Base-by-base conservation (phyloP, 2,113 vertebrate species). In the Elachura formosa region DNA sequence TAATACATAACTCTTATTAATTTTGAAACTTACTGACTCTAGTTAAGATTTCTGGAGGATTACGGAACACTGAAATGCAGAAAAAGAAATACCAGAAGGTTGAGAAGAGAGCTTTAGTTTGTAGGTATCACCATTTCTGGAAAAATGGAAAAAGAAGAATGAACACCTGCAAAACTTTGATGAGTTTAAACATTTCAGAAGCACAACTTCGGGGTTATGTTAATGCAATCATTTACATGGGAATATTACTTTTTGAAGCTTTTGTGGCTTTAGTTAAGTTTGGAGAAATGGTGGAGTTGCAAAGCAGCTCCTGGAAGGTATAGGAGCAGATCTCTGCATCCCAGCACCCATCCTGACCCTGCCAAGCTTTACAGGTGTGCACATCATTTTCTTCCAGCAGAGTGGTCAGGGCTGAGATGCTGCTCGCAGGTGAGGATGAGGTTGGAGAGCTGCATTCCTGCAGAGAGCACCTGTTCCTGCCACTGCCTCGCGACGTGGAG, bases 111-210 rank as follows among this genome's bases (percentile, higher is more conserved):
- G 56, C 55, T 74, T 83, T 10, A 28, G 14, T 31, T 93, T 1
- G 0, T 52, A 72, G 68, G 56, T 40, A 91, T 77, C 68, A 59
- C 55, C 26, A 40, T 74, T 66, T 85, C 78, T 0, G 0, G 72
- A 63, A 77, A 89, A 94, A 71, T 3, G 26, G 51, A 24, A 72
- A 49, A 72, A 78, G 38, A 89, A 66, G 54, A 89, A 89, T 54
- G 77, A 90, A 76, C 89, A 95, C 67, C 64, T 71, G 82, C 75
- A 88, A 68, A 93, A 74, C 72, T 78, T 81, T 0, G 16, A 61
- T 77, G 68, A n/a, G 0, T 69, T 69, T 87, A 61, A 75, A 29
- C 45, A 72, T 89, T 94, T 89, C 84, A 28, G 25, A 74, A 74
- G 51, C 48, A 74, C 72, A 86, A 28, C 85, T 72, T 84, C 68